Base-by-base conservation (phyloP, 1,140 invertebrate genomes). In the Nylanderia fulva region DNA sequence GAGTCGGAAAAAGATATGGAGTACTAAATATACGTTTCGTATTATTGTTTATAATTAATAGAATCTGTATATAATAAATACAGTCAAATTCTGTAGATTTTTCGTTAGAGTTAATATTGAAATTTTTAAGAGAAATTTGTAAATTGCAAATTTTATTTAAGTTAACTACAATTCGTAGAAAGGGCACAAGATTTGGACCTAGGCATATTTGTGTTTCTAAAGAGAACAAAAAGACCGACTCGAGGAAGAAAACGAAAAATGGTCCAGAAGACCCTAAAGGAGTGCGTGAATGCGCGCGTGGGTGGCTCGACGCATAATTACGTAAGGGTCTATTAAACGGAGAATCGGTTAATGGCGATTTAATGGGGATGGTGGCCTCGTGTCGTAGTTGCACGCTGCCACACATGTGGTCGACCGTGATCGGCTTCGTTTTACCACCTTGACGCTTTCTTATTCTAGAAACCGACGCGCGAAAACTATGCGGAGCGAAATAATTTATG, bases 241-340 rank as follows among this genome's bases (percentile, higher is more conserved):
- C 24, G 39, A 80, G n/a, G 33, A 80, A 42, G 61, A 52, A 80
- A 80, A 80, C 15, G 24, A 85, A 36, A 42, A 80, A 60, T 36
- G 27, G n/a, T 69, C 33, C 76, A 45, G 9, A 27, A 42, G 52
- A 60, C 39, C 36, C 39, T 54, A 36, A 48, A 82, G 54, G 52
- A 72, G n/a, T 71, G 64, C 64, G 33, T 66, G 77, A 82, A 24
- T 21, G 45, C 45, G 56, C 77, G 66, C 84, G 84, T 85, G 58
- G 84, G 77, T 66, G 77, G 56, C 21, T 72, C 74, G 18, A 58
- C 48, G 77, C 79, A 54, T 83, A 85, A 85, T 85, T 85, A 83
- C 58, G 77, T 74, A 85, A 85, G 56, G 45, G 21, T 48, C 77
- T 71, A 85, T 85, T 83, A 85, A 84, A 85, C 77, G 13, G n/a